Percentiles rank a stretch among this genome's conserved stretches.
Conservation (phyloP, 2,113 vertebrate species). For the Pimephales promelas region DNA sequence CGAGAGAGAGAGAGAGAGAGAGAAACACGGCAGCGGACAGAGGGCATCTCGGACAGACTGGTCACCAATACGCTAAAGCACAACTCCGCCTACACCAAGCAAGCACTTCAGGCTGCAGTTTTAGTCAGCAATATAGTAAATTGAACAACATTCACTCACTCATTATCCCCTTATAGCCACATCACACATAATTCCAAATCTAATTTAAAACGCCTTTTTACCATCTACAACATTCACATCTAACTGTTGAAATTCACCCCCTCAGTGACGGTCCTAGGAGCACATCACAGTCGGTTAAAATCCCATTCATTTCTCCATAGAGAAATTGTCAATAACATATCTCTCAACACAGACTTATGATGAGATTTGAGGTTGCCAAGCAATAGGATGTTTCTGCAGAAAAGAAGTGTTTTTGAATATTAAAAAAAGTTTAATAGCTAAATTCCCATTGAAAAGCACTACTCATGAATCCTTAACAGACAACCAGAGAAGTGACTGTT, state of each 20-base stretch:
- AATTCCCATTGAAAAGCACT: too few species aligned
- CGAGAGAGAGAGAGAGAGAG: constrained; percentile 4
- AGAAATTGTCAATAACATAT: too few species aligned
- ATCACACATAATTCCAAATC: not conserved
- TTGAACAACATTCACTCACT: constrained; percentile 46
- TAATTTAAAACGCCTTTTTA: not conserved
- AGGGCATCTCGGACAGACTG: constrained; percentile 3
- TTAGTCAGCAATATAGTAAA: not conserved
- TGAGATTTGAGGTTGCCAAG: too few species aligned
- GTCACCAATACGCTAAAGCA: constrained; percentile 22
- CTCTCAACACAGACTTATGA: too few species aligned
- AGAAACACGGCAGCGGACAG: constrained; percentile 2
- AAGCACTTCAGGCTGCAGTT: constrained; percentile 2
- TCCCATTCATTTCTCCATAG: too few species aligned
- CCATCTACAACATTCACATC: not conserved
- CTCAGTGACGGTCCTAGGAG: not conserved
- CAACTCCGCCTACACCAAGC: constrained; percentile 35
- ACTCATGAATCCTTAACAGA: not conserved
- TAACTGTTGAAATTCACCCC: not conserved
- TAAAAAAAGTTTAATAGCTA: too few species aligned
- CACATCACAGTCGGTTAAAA: too few species aligned
- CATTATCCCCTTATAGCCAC: not conserved
- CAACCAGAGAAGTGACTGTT: not conserved
- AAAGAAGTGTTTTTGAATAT: too few species aligned
- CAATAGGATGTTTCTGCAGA: too few species aligned